Percentiles rank a stretch among this genome's conserved stretches.
phyloP scores from a whole-genome alignment of 2,113 vertebrate genomes.

The Phaetusa simplex region DNA sequence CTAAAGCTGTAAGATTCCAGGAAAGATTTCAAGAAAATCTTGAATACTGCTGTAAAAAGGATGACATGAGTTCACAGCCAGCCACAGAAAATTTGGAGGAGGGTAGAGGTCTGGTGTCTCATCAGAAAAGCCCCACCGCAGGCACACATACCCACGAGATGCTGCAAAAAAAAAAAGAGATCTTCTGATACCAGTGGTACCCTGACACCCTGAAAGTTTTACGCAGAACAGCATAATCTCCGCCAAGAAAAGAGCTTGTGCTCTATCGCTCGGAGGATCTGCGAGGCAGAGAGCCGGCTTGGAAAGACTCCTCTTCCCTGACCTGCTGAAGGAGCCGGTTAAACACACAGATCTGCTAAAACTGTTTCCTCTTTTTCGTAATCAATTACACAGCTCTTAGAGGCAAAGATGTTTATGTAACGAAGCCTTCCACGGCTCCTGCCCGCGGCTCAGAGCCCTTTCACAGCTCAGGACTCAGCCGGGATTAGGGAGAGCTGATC shows the following conservation, averaged over 20 bases:
- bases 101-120: background rate
- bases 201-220: background rate
- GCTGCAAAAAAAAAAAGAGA: background rate
- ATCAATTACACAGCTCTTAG: background rate
- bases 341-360: background rate
- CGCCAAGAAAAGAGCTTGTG: background rate
- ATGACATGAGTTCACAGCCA: background rate
- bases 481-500: background rate
- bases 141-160: background rate
- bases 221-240: background rate
- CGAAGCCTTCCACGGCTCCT: background rate
- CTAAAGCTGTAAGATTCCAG: background rate
- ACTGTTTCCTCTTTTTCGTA: background rate
- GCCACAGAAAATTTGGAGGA: background rate
- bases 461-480: fast-evolving
- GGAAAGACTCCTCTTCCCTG: background rate
- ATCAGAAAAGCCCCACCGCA: background rate
- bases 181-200: background rate
- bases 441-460: background rate
- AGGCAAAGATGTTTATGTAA: constrained; percentile 35
- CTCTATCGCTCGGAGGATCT: fast-evolving
- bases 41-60: background rate
- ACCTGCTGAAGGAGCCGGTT: background rate
- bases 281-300: background rate
- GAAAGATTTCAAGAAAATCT: background rate